Percentiles rank a stretch among this genome's conserved stretches.
phyloP scores from a whole-genome alignment of 2,888 invertebrate genomes.

The Eristalis tenax region DNA sequence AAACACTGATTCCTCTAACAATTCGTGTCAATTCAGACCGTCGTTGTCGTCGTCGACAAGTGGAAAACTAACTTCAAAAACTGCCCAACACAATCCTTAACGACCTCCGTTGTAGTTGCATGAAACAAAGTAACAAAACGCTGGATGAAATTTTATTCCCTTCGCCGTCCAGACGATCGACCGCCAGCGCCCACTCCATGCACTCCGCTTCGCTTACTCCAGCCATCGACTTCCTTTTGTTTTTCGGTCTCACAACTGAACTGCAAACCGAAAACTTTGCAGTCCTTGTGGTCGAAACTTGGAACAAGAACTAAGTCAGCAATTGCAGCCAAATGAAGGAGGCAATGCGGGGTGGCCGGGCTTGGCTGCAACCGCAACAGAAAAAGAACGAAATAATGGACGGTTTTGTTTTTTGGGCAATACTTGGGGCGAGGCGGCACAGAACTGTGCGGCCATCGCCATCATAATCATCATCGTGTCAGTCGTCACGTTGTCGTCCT shows the following conservation, averaged over 20 bases:
- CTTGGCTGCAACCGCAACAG: constrained; percentile 32
- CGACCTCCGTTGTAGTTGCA: neutral
- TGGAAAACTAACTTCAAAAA: neutral
- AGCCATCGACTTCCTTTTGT: neutral
- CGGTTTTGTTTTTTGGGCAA: neutral
- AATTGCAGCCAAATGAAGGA: constrained; percentile 9
- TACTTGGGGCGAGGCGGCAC: constrained; percentile 1
- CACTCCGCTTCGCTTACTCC: neutral
- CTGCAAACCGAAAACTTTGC: constrained; percentile 23
- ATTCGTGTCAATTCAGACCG: neutral
- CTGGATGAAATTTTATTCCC: constrained; percentile 11
- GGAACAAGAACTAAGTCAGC: constrained; percentile 33
- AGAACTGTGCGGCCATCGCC: constrained; percentile 17
- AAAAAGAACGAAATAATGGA: constrained; percentile 12
- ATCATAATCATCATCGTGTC: constrained; percentile 17
- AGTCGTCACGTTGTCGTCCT: constrained; percentile 5
- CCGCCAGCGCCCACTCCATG: neutral
- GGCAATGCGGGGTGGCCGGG: neutral
- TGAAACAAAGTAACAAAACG: constrained; percentile 3
- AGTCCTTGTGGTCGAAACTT: constrained; percentile 37
- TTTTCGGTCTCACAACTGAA: neutral
- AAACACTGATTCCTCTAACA: constrained; percentile 1
- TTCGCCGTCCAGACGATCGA: neutral
- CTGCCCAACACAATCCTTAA: neutral
- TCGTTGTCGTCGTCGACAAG: neutral